A percentile compares a stretch with the other conserved stretches of the same genome.
These are phyloP conservation scores for Sparidentex hasta DNA, from an alignment of 2,797 vertebrate genomes.

Conservation along the genomic window DNA sequence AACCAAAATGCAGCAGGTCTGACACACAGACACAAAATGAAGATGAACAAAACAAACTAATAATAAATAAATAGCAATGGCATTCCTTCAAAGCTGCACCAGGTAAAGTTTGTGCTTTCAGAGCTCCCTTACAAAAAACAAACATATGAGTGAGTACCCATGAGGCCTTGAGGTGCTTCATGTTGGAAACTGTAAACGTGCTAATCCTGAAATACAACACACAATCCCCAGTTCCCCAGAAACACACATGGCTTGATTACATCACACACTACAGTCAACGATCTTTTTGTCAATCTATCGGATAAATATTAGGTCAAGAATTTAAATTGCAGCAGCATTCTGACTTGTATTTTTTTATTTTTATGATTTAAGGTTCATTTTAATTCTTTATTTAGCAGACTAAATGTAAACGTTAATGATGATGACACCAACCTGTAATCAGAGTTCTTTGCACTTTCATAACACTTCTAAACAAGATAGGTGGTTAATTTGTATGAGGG, in stretches of 20 bases:
- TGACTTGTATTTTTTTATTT: not conserved
- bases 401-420: not conserved
- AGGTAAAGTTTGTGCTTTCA: conserved; percentile 71
- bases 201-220: conserved; percentile 49
- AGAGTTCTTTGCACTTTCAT: not conserved
- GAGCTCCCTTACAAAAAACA: conserved; percentile 38
- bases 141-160: conserved; percentile 26
- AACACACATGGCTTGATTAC: conserved; percentile 27
- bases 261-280: conserved; percentile 14
- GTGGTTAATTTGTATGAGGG: not conserved
- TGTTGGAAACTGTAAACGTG: conserved; percentile 58
- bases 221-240: conserved; percentile 39
- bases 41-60: conserved; percentile 3
- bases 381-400: not conserved
- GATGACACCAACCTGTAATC: not conserved
- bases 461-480: not conserved
- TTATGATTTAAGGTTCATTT: not conserved
- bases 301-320: not conserved
- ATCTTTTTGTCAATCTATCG: conserved; percentile 1
- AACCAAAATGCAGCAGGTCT: conserved; percentile 13
- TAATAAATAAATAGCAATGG: conserved; percentile 51
- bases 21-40: conserved; percentile 6
- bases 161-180: conserved; percentile 53
- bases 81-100: conserved; percentile 53
- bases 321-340: not conserved